Evolutionary conservation across 2,113 vertebrate species (phyloP), one percentile per base, ranked within the genome.

Genomic region (Charadrius vociferus): DNA sequence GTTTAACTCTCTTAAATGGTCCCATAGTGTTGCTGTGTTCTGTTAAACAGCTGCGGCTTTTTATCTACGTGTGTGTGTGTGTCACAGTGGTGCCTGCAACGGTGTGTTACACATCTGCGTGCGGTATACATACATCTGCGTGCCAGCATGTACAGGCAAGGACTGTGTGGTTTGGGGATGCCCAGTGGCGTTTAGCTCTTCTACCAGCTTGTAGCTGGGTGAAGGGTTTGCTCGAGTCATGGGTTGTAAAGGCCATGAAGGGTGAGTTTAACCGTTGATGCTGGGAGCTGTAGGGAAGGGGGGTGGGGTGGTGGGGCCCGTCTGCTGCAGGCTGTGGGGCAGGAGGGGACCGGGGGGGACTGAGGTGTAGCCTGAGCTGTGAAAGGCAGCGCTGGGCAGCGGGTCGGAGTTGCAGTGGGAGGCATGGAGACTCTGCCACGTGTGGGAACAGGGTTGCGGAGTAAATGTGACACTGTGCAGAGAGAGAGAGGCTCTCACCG

Each of bases 401-500:
- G 8, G n/a, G 26, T 71, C 21, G 15, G n/a, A 7, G 22, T 12
- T 41, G 71, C 20, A 9, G 23, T 5, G 29, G n/a, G 63, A 47
- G 36, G 53, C 19, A 7, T 4, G 12, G 45, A 26, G 37, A 12
- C 50, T 26, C 29, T 10, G 79, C 27, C 6, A 3, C 22, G 2
- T 1, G 4, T 55, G 17, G 22, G 16, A 7, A 7, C 47, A 23
- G 47, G 1, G 39, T 29, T n/a, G 16, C 27, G 1, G 5, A 29
- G 34, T 16, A 19, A 66, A 19, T 15, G 58, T 58, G 59, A 65
- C 14, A 14, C 41, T 9, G 2, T 20, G 58, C 23, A 34, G 30
- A 18, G 18, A 49, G 18, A 49, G 50, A 15, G 41, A 8, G 7
- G 50, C 20, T 66, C 37, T 59, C 23, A 3, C 27, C 32, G 14